Conservation (phyloP, 2,113 vertebrate genomes). For the Petromus typicus region DNA sequence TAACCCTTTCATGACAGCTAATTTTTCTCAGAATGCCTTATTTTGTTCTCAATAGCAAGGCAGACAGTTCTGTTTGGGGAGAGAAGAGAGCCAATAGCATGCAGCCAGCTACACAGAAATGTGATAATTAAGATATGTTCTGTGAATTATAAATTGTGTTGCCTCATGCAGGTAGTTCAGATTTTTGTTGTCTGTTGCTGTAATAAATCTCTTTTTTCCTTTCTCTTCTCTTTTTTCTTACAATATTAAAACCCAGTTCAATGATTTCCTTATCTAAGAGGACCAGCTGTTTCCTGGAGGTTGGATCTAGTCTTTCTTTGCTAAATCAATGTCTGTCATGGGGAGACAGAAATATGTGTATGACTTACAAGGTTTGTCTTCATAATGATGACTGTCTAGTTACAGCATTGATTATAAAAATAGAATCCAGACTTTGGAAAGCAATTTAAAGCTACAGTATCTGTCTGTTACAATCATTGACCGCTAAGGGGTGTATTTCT, state of each 20-base stretch:
- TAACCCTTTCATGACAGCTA: constrained; percentile 66
- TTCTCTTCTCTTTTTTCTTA: constrained; percentile 77
- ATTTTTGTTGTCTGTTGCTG: constrained; percentile 79
- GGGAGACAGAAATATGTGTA: constrained; percentile 87
- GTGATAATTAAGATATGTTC: constrained; percentile 82
- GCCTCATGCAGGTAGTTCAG: constrained; percentile 81
- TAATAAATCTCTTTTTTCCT: constrained; percentile 65
- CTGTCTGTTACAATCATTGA: constrained; percentile 84
- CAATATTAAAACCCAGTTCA: constrained; percentile 83
- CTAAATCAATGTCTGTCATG: constrained; percentile 88
- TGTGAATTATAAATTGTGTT: constrained; percentile 85
- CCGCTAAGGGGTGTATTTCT: constrained; percentile 86
- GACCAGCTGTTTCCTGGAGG: constrained; percentile 88
- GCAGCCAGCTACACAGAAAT: constrained; percentile 69
- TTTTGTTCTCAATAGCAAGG: constrained; percentile 67
- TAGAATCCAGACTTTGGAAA: constrained; percentile 85
- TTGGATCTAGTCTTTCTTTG: constrained; percentile 87
- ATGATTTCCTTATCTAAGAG: constrained; percentile 89
- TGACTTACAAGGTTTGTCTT: constrained; percentile 88
- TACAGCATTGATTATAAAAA: constrained; percentile 87
- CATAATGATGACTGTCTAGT: constrained; percentile 85
- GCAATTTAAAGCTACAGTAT: constrained; percentile 84
- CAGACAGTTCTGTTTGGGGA: background rate
- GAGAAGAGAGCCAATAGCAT: constrained; percentile 22
- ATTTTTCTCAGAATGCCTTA: constrained; percentile 21